A percentile compares a stretch with the other conserved stretches of the same genome.
Conservation (phyloP, 2,797 vertebrate species). For the Bryconaethiops microstoma region DNA sequence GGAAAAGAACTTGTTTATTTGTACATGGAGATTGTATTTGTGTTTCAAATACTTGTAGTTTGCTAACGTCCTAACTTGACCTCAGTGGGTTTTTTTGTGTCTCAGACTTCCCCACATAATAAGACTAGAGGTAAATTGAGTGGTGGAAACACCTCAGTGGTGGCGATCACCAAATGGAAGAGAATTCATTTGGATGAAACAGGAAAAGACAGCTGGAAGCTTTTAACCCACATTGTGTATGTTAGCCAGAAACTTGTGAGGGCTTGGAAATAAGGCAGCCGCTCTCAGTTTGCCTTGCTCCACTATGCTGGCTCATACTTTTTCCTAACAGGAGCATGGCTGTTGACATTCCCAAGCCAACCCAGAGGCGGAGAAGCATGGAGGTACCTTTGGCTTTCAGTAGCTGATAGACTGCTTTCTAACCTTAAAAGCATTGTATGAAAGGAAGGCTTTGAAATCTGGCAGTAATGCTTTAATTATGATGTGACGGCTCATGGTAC, state of each 20-base stretch:
- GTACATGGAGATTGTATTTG: background rate
- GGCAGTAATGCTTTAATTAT: background rate
- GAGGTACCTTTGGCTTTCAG: constrained; percentile 4
- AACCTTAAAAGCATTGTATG: background rate
- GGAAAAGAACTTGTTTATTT: background rate
- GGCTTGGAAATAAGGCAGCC: constrained; percentile 28
- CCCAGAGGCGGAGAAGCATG: constrained; percentile 20
- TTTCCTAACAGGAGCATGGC: constrained; percentile 11
- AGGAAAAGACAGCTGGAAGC: constrained; percentile 45
- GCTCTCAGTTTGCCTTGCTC: background rate
- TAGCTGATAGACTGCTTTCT: background rate
- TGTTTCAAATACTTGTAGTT: background rate
- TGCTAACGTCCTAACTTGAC: background rate
- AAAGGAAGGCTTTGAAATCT: constrained; percentile 1
- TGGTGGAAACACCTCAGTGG: background rate
- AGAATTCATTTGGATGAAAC: constrained; percentile 10
- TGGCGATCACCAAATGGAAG: background rate
- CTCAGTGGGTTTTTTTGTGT: background rate
- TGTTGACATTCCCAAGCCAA: constrained; percentile 36
- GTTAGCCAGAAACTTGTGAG: constrained; percentile 33
- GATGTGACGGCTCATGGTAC: background rate
- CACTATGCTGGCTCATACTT: background rate
- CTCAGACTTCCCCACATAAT: background rate
- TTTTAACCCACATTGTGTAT: constrained; percentile 38
- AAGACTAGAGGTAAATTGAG: background rate